Evolutionary conservation across 2,113 vertebrate species (phyloP).

Genomic region (Plectropomus leopardus): DNA sequence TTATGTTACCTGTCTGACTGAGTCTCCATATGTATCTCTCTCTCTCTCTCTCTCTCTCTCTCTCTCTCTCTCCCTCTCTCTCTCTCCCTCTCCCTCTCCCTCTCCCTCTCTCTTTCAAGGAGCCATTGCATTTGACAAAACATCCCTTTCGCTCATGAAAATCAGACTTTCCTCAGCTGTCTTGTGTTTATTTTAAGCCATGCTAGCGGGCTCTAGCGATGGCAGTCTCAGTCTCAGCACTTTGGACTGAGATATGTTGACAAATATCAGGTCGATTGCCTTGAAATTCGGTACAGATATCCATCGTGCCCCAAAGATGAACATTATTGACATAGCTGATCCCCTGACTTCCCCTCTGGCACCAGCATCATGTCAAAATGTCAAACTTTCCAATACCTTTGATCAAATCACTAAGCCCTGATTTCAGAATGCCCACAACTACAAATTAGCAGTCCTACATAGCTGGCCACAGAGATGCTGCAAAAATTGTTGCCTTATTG

Average conservation of each 20-base stretch:
- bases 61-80: not conserved
- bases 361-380: not conserved
- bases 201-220: not conserved
- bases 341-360: not conserved
- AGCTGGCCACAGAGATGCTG: too few species aligned
- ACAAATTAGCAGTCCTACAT: too few species aligned
- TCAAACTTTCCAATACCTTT: not conserved
- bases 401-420: not conserved
- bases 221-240: not conserved
- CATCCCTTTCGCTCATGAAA: not conserved
- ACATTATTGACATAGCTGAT: not conserved
- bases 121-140: not conserved
- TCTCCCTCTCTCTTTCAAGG: not conserved
- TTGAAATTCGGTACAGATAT: not conserved
- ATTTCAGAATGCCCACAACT: not conserved
- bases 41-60: not conserved
- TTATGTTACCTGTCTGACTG: conserved; percentile 36
- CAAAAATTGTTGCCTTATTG: too few species aligned
- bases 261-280: too few species aligned
- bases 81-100: too few species aligned
- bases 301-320: not conserved
- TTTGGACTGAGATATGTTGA: too few species aligned
- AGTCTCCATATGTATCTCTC: not conserved
- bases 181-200: not conserved
- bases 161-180: not conserved